Base-by-base conservation (phyloP, 2,797 vertebrate genomes). In the Gallinago nigripennis region DNA sequence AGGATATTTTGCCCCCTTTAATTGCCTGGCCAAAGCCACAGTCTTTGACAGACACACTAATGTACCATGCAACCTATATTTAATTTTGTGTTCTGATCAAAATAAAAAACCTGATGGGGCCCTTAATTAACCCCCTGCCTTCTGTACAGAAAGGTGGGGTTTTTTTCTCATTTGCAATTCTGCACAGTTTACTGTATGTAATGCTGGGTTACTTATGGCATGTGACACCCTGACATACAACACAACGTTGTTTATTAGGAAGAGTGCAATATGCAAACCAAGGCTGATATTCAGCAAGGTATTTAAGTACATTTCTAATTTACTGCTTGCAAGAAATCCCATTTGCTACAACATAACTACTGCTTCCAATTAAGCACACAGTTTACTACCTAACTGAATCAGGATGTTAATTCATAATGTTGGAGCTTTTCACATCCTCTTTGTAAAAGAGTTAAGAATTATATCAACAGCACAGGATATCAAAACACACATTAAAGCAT, bases 1-100 rank as follows among this genome's bases (percentile, higher is more conserved):
- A 88, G 76, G 96, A 97, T 97, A 97, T 97, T 98, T 97, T 97
- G 54, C 75, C 95, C 82, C 76, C 82, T 96, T 95, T 97, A 97
- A 97, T 97, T 97, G 92, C 95, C 83, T 96, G 72, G 82, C 91
- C 86, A 96, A 97, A 97, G 83, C 87, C 90, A 85, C 77, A 43
- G 8, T 83, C 94, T 96, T 96, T 97, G 88, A 98, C 90, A 94
- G 94, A 95, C 92, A 92, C 66, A 85, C 48, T 97, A 97, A 97
- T 98, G 86, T 97, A 95, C 94, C 96, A 94, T 96, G 91, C 90
- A 96, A 92, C 77, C 81, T 94, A 93, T 90, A 96, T 95, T 97
- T 95, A 96, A 97, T 97, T 96, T 93, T 94, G 72, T 89, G 45
- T 92, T 94, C 73, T 66, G 64, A 95, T 92, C 78, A 94, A 92